phyloP scores from a whole-genome alignment of 2,797 vertebrate genomes.

The Eurystomus glaucurus region DNA sequence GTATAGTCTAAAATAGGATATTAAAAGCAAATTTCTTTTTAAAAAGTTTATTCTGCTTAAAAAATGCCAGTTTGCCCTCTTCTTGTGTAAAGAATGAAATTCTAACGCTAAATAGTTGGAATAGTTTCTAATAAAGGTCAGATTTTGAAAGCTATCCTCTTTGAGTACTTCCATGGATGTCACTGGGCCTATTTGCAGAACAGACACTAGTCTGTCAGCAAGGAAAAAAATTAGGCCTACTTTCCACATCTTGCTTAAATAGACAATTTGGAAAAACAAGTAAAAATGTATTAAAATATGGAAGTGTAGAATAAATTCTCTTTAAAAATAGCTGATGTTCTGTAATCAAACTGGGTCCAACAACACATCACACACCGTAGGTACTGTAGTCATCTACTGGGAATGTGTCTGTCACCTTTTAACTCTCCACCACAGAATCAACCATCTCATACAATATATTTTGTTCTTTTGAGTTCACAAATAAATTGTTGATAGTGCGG shows the following conservation, averaged over 20 bases:
- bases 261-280: neutral
- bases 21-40: neutral
- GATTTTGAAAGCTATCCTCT: neutral
- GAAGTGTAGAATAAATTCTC: neutral
- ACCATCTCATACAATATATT: neutral
- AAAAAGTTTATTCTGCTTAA: neutral
- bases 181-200: neutral
- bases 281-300: neutral
- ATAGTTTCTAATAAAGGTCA: neutral
- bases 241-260: neutral
- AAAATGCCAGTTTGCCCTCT: neutral
- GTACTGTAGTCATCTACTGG: neutral
- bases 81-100: neutral
- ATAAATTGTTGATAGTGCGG: neutral
- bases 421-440: neutral
- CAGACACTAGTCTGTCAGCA: neutral
- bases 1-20: neutral
- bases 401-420: neutral
- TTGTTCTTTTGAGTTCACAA: neutral
- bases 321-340: neutral
- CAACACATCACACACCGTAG: neutral
- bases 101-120: neutral
- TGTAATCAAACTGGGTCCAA: neutral
- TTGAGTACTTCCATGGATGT: neutral
- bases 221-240: neutral